These are phyloP conservation scores for Stomatorhinus walkeri DNA, from an alignment of 2,797 vertebrate species.

Conservation along the genomic window DNA sequence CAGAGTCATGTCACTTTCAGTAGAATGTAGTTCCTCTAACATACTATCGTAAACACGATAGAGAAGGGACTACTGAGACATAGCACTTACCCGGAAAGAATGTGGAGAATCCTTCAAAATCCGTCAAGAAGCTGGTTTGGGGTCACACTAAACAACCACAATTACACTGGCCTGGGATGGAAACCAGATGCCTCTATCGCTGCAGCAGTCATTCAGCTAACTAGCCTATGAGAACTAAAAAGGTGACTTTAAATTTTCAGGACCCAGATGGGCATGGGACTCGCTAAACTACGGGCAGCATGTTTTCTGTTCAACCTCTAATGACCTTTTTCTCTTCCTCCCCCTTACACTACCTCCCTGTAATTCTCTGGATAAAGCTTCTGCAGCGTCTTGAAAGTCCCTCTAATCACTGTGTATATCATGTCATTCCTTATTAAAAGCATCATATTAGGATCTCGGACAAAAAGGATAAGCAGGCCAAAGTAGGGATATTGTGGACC, in stretches of 20 bases:
- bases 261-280: neutral
- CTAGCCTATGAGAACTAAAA: slow-evolving; percentile 24
- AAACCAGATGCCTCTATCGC: slow-evolving; percentile 43
- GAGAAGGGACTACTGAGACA: neutral
- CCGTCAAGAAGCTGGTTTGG: slow-evolving; percentile 33
- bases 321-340: neutral
- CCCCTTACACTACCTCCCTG: neutral
- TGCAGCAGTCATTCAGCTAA: slow-evolving; percentile 27
- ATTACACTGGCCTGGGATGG: slow-evolving; percentile 43
- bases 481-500: slow-evolving; percentile 2
- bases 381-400: neutral
- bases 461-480: neutral
- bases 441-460: slow-evolving; percentile 1
- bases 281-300: too few relatives aligned
- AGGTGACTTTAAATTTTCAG: slow-evolving; percentile 13
- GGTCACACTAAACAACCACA: slow-evolving; percentile 42
- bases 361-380: neutral
- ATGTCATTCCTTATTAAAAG: slow-evolving; percentile 14
- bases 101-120: slow-evolving; percentile 38
- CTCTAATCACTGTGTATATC: neutral
- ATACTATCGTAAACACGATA: neutral
- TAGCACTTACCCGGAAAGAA: slow-evolving; percentile 38
- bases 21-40: neutral
- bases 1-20: neutral
- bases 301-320: neutral